Base-by-base conservation (phyloP, 2,797 vertebrate species). In the Ataeniobius toweri region DNA sequence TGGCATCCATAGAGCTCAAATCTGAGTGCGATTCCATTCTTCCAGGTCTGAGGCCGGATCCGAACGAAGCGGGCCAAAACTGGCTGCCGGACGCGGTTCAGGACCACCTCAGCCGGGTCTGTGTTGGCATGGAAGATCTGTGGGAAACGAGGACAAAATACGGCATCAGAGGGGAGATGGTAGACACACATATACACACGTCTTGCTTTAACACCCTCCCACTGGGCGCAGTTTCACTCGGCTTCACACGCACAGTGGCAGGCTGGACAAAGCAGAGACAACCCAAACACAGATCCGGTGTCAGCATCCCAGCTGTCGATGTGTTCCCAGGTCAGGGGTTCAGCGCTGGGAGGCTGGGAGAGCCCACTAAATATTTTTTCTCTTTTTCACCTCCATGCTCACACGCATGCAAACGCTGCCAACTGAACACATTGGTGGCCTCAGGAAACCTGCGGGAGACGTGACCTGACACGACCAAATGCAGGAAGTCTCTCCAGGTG, bases 1-100 rank as follows among this genome's bases (percentile, higher is more conserved):
- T 97, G 96, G 86, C 98, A 99, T 88, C 98, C 98, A 0, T 97
- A 99, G 28, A 99, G 95, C 89, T 99, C 98, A 39, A 99, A 96
- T 71, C 98, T 96, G 73, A 99, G 95, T 18, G 98, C 97, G 0
- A 99, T 99, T 87, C 98, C 98, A 0, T 96, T 97, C 85, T 96
- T 96, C 98, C 98, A 99, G 0, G 93, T 93, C 93, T 98, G 98
- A 0, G 98, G 98, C 65, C 97, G 95, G 88, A 99, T 97, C n/a
- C 98, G 96, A 28, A 99, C 94, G 0, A 98, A 99, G 56, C 98
- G 96, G 0, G 98, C 97, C 88, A 99, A 86, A 55, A 99, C 96
- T 0, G 97, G 98, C 74, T 95, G 95, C 5, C 97, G 97, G 80
- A 99, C 95, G 71, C 97, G 97, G 94, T 99, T 99, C 76, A 98